Conservation (phyloP, 2,797 vertebrate genomes). For the Eidolon dupreanum region DNA sequence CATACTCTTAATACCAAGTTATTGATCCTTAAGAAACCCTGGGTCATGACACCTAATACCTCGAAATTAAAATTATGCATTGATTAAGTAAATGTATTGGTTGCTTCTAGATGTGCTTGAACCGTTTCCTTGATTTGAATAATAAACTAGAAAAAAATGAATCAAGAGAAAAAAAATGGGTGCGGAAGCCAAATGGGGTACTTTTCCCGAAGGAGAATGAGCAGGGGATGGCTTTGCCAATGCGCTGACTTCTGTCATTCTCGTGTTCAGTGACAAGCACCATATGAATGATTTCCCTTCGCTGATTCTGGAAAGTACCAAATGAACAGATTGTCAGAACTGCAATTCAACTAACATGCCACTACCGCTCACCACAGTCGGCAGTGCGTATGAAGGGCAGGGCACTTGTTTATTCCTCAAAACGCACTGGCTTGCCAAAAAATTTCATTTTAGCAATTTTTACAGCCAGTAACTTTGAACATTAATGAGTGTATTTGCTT, state of each 20-base stretch:
- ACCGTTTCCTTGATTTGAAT: neutral
- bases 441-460: conserved; percentile 47
- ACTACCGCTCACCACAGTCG: neutral
- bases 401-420: conserved; percentile 50
- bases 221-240: conserved; percentile 47
- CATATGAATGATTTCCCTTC: conserved; percentile 69
- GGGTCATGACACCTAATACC: neutral
- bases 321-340: conserved; percentile 71
- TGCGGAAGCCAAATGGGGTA: neutral
- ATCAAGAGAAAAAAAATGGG: neutral
- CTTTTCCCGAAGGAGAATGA: conserved; percentile 41
- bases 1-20: neutral
- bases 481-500: conserved; percentile 3
- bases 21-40: neutral
- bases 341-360: neutral
- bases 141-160: conserved; percentile 31
- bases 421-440: conserved; percentile 58
- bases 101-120: conserved; percentile 1
- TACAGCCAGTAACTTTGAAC: conserved; percentile 13
- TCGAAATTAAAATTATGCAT: neutral
- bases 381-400: neutral
- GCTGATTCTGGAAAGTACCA: conserved; percentile 50
- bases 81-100: neutral
- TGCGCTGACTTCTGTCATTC: conserved; percentile 68
- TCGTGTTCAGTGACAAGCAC: conserved; percentile 70